Evolutionary conservation across 2,797 vertebrate species (phyloP).

Genomic region (Cyprinella venusta): DNA sequence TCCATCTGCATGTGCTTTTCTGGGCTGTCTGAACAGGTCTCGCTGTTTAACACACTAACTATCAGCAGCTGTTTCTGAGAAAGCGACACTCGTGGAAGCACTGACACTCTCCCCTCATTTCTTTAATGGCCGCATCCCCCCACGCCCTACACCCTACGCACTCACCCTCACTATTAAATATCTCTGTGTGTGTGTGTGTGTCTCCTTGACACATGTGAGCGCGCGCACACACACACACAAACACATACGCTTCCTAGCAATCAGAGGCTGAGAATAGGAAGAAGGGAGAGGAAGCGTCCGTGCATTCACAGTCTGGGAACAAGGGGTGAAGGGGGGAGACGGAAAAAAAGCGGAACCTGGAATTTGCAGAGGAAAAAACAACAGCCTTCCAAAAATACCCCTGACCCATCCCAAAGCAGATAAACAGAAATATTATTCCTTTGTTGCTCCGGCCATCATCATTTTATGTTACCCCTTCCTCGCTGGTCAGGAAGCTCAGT

Average conservation of each 20-base stretch:
- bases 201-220: constrained; percentile 44
- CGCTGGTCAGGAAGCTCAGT: constrained; percentile 55
- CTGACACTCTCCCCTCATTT: constrained; percentile 75
- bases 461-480: constrained; percentile 61
- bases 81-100: constrained; percentile 78
- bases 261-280: constrained; percentile 85
- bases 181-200: constrained; percentile 5
- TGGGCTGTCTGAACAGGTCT: constrained; percentile 23
- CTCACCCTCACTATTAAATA: constrained; percentile 41
- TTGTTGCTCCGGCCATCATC: constrained; percentile 68
- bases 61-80: constrained; percentile 78
- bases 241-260: constrained; percentile 77
- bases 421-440: constrained; percentile 79
- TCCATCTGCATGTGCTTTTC: constrained; percentile 27
- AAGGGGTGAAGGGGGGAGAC: constrained; percentile 74
- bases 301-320: constrained; percentile 84
- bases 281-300: constrained; percentile 80
- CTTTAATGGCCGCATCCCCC: constrained; percentile 78
- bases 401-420: constrained; percentile 78
- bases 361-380: constrained; percentile 86
- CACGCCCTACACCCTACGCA: constrained; percentile 65
- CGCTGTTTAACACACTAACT: constrained; percentile 62
- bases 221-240: constrained; percentile 49
- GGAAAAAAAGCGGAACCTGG: constrained; percentile 83
- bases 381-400: constrained; percentile 81